phyloP scores from a whole-genome alignment of 2,113 vertebrate genomes.

The Prochilodus magdalenae region DNA sequence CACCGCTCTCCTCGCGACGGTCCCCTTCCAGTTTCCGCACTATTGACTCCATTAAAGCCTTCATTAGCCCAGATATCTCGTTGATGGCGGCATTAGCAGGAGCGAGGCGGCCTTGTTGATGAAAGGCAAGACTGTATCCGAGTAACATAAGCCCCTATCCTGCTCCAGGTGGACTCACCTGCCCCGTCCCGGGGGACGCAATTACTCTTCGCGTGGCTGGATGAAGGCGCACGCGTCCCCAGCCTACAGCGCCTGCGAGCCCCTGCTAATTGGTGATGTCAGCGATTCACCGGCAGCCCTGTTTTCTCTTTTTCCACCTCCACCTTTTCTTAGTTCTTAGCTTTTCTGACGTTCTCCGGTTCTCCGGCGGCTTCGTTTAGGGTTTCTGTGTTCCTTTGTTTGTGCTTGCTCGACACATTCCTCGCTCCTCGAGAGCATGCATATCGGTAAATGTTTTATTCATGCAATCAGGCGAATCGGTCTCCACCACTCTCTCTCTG shows the following conservation, averaged over 20 bases:
- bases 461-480: slow-evolving; percentile 66
- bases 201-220: slow-evolving; percentile 77
- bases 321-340: not conserved
- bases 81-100: slow-evolving; percentile 73
- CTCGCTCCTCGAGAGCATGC: slow-evolving; percentile 67
- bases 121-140: slow-evolving; percentile 66
- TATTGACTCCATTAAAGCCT: slow-evolving; percentile 63
- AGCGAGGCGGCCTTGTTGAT: slow-evolving; percentile 63
- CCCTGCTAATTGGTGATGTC: slow-evolving; percentile 77
- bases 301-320: slow-evolving; percentile 37
- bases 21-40: slow-evolving; percentile 31
- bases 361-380: slow-evolving; percentile 57
- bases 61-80: slow-evolving; percentile 70
- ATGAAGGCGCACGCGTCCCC: slow-evolving; percentile 66
- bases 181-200: slow-evolving; percentile 80
- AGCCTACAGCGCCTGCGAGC: slow-evolving; percentile 64
- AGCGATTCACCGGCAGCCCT: slow-evolving; percentile 62
- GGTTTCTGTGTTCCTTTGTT: slow-evolving; percentile 55
- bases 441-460: slow-evolving; percentile 80
- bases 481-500: slow-evolving; percentile 51
- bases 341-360: slow-evolving; percentile 31
- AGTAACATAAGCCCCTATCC: slow-evolving; percentile 61
- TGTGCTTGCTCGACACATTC: slow-evolving; percentile 71
- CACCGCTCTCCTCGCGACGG: slow-evolving; percentile 50
- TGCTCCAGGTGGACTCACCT: slow-evolving; percentile 70